phyloP scores from a whole-genome alignment of 2,113 vertebrate genomes.

The Chionodraco myersi region DNA sequence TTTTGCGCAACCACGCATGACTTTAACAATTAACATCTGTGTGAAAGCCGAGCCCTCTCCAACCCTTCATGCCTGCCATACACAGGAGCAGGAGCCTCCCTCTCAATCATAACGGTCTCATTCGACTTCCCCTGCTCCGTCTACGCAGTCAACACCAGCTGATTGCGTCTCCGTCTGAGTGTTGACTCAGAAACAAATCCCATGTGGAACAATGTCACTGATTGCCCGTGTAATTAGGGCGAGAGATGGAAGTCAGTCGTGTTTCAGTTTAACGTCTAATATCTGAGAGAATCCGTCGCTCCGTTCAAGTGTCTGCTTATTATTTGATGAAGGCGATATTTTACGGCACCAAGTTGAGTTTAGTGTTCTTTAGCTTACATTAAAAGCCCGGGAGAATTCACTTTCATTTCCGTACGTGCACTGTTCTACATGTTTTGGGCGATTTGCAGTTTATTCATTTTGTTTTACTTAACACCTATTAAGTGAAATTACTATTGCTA shows the following conservation, averaged over 20 bases:
- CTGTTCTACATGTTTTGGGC: too few relatives aligned
- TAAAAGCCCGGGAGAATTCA: too few relatives aligned
- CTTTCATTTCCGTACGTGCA: too few relatives aligned
- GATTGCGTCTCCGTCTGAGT: not conserved
- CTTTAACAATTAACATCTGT: conserved; percentile 34
- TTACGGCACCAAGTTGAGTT: not conserved
- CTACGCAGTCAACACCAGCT: conserved; percentile 11
- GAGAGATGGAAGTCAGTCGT: not conserved
- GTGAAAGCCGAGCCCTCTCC: conserved; percentile 17
- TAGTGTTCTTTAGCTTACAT: not conserved
- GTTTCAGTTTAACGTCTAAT: not conserved
- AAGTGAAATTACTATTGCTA: too few relatives aligned
- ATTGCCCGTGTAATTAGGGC: not conserved
- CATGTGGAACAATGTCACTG: not conserved
- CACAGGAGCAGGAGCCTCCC: conserved; percentile 39
- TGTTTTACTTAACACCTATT: too few relatives aligned
- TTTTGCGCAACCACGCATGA: conserved; percentile 34
- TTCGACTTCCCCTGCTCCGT: conserved; percentile 21
- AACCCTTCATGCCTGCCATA: conserved; percentile 9
- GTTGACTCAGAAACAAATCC: not conserved
- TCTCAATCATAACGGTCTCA: conserved; percentile 51
- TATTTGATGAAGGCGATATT: not conserved
- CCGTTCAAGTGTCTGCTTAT: too few relatives aligned
- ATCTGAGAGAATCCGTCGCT: too few relatives aligned
- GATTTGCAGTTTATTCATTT: too few relatives aligned